Conservation (phyloP, 1,140 invertebrate genomes). For the Neuroterus valhalla region DNA sequence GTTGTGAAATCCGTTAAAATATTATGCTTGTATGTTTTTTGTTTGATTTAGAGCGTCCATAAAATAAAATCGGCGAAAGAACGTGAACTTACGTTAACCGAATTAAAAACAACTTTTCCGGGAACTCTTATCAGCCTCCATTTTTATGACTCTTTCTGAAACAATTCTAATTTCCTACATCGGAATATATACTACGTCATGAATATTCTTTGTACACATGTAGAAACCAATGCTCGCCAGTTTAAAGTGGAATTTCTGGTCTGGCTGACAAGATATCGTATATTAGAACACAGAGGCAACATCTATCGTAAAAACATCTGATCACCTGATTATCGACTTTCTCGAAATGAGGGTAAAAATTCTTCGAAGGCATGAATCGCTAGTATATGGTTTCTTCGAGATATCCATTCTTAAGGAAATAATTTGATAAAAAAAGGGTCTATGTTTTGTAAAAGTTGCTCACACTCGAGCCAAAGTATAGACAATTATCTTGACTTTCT, state of each 20-base stretch:
- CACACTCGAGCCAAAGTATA: slow-evolving; percentile 7
- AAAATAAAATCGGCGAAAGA: too few species aligned
- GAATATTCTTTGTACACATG: neutral
- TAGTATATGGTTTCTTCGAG: neutral
- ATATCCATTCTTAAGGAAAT: neutral
- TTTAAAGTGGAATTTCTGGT: slow-evolving; percentile 27
- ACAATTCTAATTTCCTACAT: neutral
- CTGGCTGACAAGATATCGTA: neutral
- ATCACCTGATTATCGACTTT: slow-evolving; percentile 1
- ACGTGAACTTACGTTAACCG: too few species aligned
- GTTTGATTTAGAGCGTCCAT: too few species aligned
- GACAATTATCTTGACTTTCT: slow-evolving; percentile 16
- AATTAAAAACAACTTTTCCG: too few species aligned
- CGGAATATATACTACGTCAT: neutral
- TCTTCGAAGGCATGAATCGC: neutral
- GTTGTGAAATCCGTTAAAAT: too few species aligned
- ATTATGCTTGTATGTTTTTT: too few species aligned
- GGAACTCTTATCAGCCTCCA: too few species aligned
- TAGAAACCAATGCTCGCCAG: neutral
- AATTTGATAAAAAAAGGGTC: slow-evolving; percentile 23
- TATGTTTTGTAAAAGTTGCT: slow-evolving; percentile 29
- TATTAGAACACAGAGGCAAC: neutral
- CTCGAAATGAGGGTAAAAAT: neutral
- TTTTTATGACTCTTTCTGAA: neutral
- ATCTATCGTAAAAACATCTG: slow-evolving; percentile 13